phyloP scores from a whole-genome alignment of 2,797 vertebrate species.

The Chanos chanos region DNA sequence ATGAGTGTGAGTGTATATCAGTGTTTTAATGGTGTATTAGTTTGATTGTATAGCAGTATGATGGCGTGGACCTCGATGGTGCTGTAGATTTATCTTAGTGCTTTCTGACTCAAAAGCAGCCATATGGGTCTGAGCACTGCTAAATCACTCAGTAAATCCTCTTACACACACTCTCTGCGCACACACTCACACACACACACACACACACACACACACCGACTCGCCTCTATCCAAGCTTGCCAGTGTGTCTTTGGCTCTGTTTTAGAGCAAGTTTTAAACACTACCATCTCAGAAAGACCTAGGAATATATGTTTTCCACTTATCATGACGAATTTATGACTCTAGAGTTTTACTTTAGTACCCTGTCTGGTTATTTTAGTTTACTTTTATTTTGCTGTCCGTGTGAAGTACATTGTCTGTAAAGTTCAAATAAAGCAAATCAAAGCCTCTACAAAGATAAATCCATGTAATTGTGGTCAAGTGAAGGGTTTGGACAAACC shows the following conservation, averaged over 20 bases:
- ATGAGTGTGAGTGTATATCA: conserved; percentile 20
- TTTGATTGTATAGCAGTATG: conserved; percentile 26
- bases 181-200: neutral
- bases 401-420: too few species aligned
- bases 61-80: conserved; percentile 20
- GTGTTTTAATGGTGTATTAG: conserved; percentile 7
- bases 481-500: too few species aligned
- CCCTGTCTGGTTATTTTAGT: neutral
- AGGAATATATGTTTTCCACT: neutral
- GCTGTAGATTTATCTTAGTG: too few species aligned
- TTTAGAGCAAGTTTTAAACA: too few species aligned
- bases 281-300: neutral
- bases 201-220: neutral
- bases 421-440: too few species aligned
- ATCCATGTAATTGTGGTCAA: too few species aligned
- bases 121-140: conserved; percentile 38
- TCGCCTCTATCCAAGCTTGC: neutral
- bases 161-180: conserved; percentile 35
- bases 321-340: neutral
- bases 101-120: conserved; percentile 24
- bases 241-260: too few species aligned
- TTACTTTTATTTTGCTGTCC: neutral
- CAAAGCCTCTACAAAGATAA: too few species aligned
- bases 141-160: conserved; percentile 47
- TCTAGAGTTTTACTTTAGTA: neutral